phyloP scores from a whole-genome alignment of 2,113 vertebrate genomes.

The Brachyhypopomus gauderio region DNA sequence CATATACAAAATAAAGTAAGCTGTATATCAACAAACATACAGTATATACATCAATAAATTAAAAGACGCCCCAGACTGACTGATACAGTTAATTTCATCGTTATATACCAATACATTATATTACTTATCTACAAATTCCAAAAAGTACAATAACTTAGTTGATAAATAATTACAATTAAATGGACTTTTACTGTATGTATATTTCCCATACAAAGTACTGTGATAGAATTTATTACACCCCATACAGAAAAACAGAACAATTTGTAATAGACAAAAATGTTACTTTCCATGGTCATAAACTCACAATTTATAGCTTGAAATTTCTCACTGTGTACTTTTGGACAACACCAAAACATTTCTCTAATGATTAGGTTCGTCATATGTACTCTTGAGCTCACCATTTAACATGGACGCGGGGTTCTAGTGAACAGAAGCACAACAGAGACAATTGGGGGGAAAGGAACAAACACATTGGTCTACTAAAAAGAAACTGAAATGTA shows the following conservation, averaged over 20 bases:
- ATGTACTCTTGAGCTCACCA: slow-evolving; percentile 43
- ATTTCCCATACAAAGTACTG: slow-evolving; percentile 74
- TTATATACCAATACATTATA: slow-evolving; percentile 77
- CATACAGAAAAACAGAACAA: slow-evolving; percentile 77
- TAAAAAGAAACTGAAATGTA: background rate
- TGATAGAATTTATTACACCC: slow-evolving; percentile 76
- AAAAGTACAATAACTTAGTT: slow-evolving; percentile 90
- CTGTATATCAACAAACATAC: slow-evolving; percentile 95
- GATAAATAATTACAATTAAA: slow-evolving; percentile 88
- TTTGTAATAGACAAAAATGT: slow-evolving; percentile 56
- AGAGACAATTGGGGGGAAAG: background rate
- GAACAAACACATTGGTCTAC: slow-evolving; percentile 16
- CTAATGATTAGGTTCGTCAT: slow-evolving; percentile 52
- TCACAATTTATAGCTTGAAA: slow-evolving; percentile 67
- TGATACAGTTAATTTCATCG: slow-evolving; percentile 75
- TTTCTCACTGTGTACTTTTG: slow-evolving; percentile 60
- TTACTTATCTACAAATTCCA: slow-evolving; percentile 79
- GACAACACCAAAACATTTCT: slow-evolving; percentile 53
- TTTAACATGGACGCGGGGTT: slow-evolving; percentile 39
- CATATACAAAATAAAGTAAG: slow-evolving; percentile 99
- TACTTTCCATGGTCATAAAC: slow-evolving; percentile 68
- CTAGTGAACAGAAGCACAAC: slow-evolving; percentile 7
- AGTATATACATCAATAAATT: slow-evolving; percentile 98
- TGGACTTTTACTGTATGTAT: slow-evolving; percentile 75
- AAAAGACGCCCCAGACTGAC: slow-evolving; percentile 78